Base-by-base conservation (phyloP, 2,888 invertebrate species). In the Cosmia trapezina region DNA sequence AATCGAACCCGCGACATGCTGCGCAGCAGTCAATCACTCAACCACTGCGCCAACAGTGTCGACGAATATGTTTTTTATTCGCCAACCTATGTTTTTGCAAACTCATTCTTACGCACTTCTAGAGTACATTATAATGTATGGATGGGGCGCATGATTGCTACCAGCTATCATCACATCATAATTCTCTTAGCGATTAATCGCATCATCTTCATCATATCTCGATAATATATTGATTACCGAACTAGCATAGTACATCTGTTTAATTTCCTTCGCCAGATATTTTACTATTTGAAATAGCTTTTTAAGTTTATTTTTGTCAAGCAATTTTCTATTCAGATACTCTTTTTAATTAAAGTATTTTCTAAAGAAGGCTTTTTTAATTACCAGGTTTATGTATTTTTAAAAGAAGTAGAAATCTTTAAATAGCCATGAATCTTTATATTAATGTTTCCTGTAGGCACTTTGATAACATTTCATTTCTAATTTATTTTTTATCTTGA, bases 181-280 rank as follows among this genome's bases (percentile, higher is more conserved):
- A 65, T 65, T 81, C 60, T 61, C 56, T 56, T 28, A 64, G 11
- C 47, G 57, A 77, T 70, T 69, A 61, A 83, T 79, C 0, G 53
- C 54, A 53, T 47, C n/a, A 71, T 65, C 57, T 80, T 49, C 63
- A 81, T 80, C 77, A 72, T 70, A 19, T 12, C 8, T 43, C 22
- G 43, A 61, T 70, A 65, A 80, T 65, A 45, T 63, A 82, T 76
- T 71, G 49, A 70, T 72, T 41, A 75, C 19, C 28, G 11, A n/a
- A 57, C 60, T 22, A 64, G 53, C 61, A n/a, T 19, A n/a, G 11
- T 62, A 68, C 62, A 73, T 70, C 85, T 82, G 74, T 51, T 78
- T 66, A 51, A 68, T 72, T 73, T 82, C 62, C 0, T 61, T 67
- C 33, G n/a, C 1, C 11, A n/a, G 49, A 69, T 66, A 63, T 70